phyloP scores from a whole-genome alignment of 2,113 vertebrate genomes.

The Megaleporinus macrocephalus region DNA sequence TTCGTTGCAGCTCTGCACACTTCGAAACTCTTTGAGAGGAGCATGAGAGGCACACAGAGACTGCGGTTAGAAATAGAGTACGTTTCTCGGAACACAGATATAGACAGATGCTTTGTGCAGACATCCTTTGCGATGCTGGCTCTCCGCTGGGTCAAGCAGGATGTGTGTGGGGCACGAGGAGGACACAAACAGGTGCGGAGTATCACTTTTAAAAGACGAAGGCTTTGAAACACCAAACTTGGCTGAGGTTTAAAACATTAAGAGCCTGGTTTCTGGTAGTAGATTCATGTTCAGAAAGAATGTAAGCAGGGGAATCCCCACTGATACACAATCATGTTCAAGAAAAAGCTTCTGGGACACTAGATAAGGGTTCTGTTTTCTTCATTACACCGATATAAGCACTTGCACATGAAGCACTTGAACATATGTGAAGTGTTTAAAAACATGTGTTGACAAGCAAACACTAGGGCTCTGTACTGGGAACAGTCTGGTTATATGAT shows the following conservation, averaged over 20 bases:
- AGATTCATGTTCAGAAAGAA: not conserved
- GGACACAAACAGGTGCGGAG: conserved; percentile 28
- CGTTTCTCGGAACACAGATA: conserved; percentile 26
- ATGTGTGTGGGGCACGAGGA: conserved; percentile 23
- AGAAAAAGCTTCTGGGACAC: not conserved
- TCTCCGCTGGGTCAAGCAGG: conserved; percentile 29
- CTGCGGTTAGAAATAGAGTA: conserved; percentile 29
- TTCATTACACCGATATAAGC: too few relatives aligned
- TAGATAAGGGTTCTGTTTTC: not conserved
- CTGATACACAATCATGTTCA: not conserved
- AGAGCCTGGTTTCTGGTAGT: not conserved
- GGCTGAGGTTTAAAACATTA: conserved; percentile 10
- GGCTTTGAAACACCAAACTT: not conserved
- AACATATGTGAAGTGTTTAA: too few relatives aligned
- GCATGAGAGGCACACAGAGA: conserved; percentile 22
- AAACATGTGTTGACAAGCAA: too few relatives aligned
- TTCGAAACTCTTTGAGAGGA: conserved; percentile 43
- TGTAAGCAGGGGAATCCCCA: not conserved
- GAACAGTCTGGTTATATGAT: too few relatives aligned
- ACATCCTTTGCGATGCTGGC: conserved; percentile 35
- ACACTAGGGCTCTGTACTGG: too few relatives aligned
- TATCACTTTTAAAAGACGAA: not conserved
- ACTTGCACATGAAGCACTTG: too few relatives aligned
- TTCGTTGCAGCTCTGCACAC: conserved; percentile 25
- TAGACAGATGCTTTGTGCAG: conserved; percentile 26